These are phyloP conservation scores for Chionis minor DNA, from an alignment of 2,113 vertebrate species.

Conservation along the genomic window DNA sequence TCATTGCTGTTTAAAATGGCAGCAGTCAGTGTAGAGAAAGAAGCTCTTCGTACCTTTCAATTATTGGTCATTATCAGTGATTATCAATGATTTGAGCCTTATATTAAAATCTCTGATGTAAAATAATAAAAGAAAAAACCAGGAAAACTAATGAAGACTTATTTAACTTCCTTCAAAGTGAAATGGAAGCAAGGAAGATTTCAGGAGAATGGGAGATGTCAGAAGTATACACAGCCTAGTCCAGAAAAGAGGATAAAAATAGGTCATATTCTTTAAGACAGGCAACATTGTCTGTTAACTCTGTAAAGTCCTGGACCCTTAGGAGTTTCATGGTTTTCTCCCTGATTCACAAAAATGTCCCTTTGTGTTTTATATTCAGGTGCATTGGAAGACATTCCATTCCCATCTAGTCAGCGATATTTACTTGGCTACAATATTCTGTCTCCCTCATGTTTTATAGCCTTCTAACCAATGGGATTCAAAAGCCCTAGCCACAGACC, in stretches of 20 bases:
- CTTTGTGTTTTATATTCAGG: background rate
- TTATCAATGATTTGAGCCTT: background rate
- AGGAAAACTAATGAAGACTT: background rate
- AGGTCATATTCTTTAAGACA: background rate
- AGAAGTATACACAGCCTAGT: background rate
- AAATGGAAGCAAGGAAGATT: background rate
- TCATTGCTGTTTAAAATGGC: background rate
- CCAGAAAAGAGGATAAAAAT: background rate
- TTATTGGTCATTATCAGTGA: background rate
- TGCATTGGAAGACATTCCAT: background rate
- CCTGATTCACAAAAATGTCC: background rate
- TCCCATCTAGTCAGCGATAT: accelerated
- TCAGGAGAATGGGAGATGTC: background rate
- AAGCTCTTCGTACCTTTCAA: background rate
- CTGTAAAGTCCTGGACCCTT: background rate
- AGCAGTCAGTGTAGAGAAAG: background rate
- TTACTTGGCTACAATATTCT: background rate
- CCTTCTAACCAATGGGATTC: background rate
- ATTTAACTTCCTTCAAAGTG: background rate
- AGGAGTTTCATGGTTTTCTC: background rate
- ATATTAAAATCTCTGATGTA: background rate
- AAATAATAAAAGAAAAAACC: background rate
- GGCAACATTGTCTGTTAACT: background rate
- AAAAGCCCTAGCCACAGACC: background rate
- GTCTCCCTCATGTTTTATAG: background rate